Base-by-base conservation (phyloP, 2,113 vertebrate species). In the Ceyx margarethae region DNA sequence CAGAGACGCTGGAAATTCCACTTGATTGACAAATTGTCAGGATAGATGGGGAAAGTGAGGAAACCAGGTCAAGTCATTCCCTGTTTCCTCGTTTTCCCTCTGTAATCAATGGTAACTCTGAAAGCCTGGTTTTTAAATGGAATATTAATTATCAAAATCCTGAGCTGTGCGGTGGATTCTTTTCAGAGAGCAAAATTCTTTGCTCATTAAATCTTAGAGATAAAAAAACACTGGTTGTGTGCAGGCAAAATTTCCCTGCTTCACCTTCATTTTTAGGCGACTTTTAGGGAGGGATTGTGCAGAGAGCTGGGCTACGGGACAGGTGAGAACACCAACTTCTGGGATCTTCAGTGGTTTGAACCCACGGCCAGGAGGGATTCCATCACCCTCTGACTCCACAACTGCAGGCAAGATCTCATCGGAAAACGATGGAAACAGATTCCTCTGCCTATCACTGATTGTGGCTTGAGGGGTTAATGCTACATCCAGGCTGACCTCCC, bases 1-100 rank as follows among this genome's bases (percentile, higher is more conserved):
- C 60, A 83, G 61, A 75, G 75, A 91, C 2, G 0, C 25, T 64
- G 76, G 60, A 94, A 93, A 95, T 93, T 87, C 92, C 87, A 91
- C 72, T 71, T 92, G 85, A 92, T 17, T 61, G 87, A 94, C 89
- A 96, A 91, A 95, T 6, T 90, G 60, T 91, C 88, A 82, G 61
- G 58, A 31, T 56, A 58, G 65, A 93, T 78, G 0, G 1, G 57
- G 72, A 95, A 92, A 86, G 78, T 2, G 2, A 75, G 57, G 22
- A 91, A 95, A 93, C 17, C 19, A 1, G 84, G 83, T 89, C 82
- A 92, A 51, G 33, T 69, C 33, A 51, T 62, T 75, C 71, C 81
- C 71, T 35, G 42, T 94, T 95, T 89, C 81, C 81, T 93, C 91
- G 68, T 87, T 93, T 95, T 78, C 71, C 43, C 65, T 60, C 71